Conservation (phyloP, 2,888 invertebrate genomes). For the Hydriomena furcata region DNA sequence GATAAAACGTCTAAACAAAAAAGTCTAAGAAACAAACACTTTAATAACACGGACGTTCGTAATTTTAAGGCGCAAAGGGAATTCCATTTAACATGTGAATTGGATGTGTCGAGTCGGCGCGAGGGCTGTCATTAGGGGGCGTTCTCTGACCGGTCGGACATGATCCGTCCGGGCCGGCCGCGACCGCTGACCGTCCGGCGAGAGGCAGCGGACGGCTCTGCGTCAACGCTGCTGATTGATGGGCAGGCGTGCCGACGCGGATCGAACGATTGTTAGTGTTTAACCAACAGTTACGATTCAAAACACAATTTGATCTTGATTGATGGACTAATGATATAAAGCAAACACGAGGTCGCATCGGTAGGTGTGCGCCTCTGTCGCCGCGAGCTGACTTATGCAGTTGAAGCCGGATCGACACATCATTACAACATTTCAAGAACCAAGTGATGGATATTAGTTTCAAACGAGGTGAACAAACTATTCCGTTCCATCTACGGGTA, state of each 20-base stretch:
- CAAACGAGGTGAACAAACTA: neutral
- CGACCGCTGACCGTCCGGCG: slow-evolving; percentile 34
- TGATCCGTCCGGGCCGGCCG: slow-evolving; percentile 30
- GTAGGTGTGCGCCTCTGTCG: slow-evolving; percentile 59
- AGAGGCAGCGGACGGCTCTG: slow-evolving; percentile 50
- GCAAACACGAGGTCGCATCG: slow-evolving; percentile 67
- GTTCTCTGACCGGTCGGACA: slow-evolving; percentile 33
- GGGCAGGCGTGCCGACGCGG: slow-evolving; percentile 56
- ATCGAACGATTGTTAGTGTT: slow-evolving; percentile 76
- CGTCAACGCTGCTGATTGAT: slow-evolving; percentile 73
- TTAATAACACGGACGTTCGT: slow-evolving; percentile 74
- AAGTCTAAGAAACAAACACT: slow-evolving; percentile 79
- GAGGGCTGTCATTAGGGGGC: slow-evolving; percentile 68
- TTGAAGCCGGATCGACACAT: slow-evolving; percentile 48
- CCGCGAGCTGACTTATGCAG: slow-evolving; percentile 52
- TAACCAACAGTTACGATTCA: slow-evolving; percentile 78
- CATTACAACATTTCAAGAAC: slow-evolving; percentile 39
- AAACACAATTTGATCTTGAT: slow-evolving; percentile 78
- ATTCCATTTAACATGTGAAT: slow-evolving; percentile 83
- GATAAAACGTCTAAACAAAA: slow-evolving; percentile 76
- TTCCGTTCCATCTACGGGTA: neutral
- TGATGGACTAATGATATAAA: slow-evolving; percentile 82
- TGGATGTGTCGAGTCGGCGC: slow-evolving; percentile 73
- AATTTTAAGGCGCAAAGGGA: slow-evolving; percentile 77
- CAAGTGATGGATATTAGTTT: slow-evolving; percentile 24